Percentiles rank a stretch among this genome's conserved stretches.
Conservation (phyloP, 2,888 invertebrate genomes). For the Callinectes sapidus region DNA sequence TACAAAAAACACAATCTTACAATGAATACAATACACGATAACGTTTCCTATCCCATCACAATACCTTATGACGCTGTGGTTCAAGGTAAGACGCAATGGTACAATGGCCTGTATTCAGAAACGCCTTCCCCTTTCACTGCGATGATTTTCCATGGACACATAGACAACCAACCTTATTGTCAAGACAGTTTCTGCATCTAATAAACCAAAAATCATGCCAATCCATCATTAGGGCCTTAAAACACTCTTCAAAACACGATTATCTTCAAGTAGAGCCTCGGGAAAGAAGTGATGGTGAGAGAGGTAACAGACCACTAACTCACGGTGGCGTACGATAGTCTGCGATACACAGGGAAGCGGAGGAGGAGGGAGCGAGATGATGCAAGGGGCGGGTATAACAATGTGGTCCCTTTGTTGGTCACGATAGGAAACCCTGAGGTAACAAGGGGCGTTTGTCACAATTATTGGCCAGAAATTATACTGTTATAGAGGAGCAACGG, state of each 20-base stretch:
- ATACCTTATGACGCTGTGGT: background rate
- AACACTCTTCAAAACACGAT: too few species aligned
- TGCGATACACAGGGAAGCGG: background rate
- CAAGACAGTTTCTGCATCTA: too few species aligned
- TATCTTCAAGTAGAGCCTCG: too few species aligned
- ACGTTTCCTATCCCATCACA: background rate
- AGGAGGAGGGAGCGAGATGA: background rate
- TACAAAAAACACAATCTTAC: background rate
- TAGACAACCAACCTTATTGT: too few species aligned
- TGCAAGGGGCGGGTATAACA: background rate
- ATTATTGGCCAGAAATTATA: constrained; percentile 32
- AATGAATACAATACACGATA: background rate
- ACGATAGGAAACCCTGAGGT: background rate
- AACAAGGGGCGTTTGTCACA: background rate
- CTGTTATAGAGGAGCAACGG: background rate
- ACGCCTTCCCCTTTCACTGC: too few species aligned
- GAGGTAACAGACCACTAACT: too few species aligned
- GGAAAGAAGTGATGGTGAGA: too few species aligned
- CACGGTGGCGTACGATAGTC: background rate
- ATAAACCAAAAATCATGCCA: too few species aligned
- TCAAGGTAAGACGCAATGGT: background rate
- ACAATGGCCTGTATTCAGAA: too few species aligned
- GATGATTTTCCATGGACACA: too few species aligned
- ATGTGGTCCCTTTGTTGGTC: background rate
- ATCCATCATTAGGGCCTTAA: too few species aligned